Conservation (phyloP, 1,140 invertebrate genomes). For the Lepidurus arcticus region DNA sequence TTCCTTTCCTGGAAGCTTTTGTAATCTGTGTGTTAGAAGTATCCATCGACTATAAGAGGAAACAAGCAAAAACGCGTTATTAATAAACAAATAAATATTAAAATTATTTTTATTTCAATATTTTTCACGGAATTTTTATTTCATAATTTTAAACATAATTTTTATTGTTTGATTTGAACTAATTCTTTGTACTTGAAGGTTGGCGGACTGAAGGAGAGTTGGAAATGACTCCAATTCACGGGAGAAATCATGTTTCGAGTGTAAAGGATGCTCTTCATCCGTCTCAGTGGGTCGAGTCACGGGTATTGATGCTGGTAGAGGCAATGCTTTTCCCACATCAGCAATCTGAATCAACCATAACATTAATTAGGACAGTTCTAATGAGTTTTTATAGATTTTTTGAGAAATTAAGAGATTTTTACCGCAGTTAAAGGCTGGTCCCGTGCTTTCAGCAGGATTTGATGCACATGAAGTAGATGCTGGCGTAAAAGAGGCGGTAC, state of each 20-base stretch:
- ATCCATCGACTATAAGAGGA: neutral
- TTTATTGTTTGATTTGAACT: no score
- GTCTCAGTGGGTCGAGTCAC: neutral
- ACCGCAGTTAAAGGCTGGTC: conserved; percentile 65
- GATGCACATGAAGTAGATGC: conserved; percentile 67
- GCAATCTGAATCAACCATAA: neutral
- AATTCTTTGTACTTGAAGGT: neutral
- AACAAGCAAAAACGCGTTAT: neutral
- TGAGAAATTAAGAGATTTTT: conserved; percentile 11
- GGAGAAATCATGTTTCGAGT: neutral
- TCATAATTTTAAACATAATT: neutral
- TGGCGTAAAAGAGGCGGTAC: conserved; percentile 79
- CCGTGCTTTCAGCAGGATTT: conserved; percentile 66
- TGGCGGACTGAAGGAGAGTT: neutral
- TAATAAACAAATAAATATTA: neutral
- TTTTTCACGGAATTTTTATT: no score
- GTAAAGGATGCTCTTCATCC: neutral
- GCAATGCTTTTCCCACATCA: neutral
- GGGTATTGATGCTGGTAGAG: neutral
- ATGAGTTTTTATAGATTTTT: no score
- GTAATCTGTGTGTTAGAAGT: neutral
- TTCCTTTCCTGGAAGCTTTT: neutral
- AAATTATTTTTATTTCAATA: no score
- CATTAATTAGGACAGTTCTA: no score
- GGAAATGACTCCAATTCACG: neutral